phyloP scores from a whole-genome alignment of 2,113 vertebrate genomes.

The Patagioenas fasciata region DNA sequence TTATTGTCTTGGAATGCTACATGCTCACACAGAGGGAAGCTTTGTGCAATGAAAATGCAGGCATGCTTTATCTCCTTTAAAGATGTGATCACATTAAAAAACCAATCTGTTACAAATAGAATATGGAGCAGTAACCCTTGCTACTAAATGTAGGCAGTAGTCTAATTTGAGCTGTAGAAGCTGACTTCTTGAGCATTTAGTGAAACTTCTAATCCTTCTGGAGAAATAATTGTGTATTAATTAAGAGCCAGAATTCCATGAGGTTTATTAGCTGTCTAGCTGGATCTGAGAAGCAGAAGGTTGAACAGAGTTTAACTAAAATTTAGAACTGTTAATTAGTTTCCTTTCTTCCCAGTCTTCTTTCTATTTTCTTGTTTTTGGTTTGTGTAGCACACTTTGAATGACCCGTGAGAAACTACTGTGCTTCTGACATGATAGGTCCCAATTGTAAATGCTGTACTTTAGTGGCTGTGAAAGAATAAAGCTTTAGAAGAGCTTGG shows the following conservation, averaged over 20 bases:
- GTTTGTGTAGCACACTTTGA: constrained; percentile 43
- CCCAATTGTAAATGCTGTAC: constrained; percentile 47
- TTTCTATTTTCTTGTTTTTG: constrained; percentile 39
- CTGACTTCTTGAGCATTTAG: constrained; percentile 55
- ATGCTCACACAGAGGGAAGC: accelerated
- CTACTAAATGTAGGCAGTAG: constrained; percentile 3
- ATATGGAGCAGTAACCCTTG: constrained; percentile 1
- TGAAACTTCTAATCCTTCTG: constrained; percentile 44
- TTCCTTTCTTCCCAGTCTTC: constrained; percentile 10
- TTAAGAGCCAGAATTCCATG: constrained; percentile 35
- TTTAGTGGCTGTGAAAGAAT: constrained; percentile 54
- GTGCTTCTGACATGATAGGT: constrained; percentile 55
- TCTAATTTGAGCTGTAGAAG: constrained; percentile 37
- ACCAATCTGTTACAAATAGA: background rate
- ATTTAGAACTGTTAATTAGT: constrained; percentile 56
- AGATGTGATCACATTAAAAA: background rate
- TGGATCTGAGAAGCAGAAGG: constrained; percentile 50
- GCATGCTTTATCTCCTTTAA: background rate
- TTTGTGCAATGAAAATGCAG: background rate
- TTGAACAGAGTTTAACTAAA: constrained; percentile 60
- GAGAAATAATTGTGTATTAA: constrained; percentile 53
- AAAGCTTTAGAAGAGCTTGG: constrained; percentile 53
- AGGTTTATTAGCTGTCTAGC: constrained; percentile 57
- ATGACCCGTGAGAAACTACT: constrained; percentile 55
- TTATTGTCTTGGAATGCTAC: background rate